Percentiles rank a stretch among this genome's conserved stretches.
Evolutionary conservation across 2,113 vertebrate genomes (phyloP).

Genomic region (cattle (Bos taurus)): DNA sequence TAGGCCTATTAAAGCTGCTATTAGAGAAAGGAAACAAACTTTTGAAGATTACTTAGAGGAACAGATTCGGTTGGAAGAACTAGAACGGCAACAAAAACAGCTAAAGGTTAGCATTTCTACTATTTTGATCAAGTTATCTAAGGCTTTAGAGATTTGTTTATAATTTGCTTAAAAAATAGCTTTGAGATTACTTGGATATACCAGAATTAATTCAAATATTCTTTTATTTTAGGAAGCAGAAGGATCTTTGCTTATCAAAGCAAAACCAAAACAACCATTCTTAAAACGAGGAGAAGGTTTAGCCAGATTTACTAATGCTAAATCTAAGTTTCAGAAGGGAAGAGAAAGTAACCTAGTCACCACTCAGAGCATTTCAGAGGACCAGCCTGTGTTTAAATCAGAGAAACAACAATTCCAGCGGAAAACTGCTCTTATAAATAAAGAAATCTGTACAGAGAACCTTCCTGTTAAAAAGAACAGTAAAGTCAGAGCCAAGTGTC

Average conservation of each 20-base stretch:
- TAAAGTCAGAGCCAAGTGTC: constrained; percentile 65
- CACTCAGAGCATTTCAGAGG: constrained; percentile 64
- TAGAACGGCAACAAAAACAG: constrained; percentile 81
- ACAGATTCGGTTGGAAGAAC: constrained; percentile 90
- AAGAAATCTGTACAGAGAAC: constrained; percentile 77
- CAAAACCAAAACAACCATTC: constrained; percentile 86
- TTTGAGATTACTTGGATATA: neutral
- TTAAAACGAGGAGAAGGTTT: constrained; percentile 92
- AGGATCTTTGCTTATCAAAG: constrained; percentile 64
- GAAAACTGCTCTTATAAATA: constrained; percentile 83
- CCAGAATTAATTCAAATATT: constrained; percentile 37
- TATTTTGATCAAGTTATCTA: neutral
- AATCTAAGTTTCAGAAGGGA: constrained; percentile 67
- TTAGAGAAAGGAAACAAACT: constrained; percentile 86
- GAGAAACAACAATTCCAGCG: constrained; percentile 81
- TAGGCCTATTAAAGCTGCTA: constrained; percentile 88
- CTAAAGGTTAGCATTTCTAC: constrained; percentile 80
- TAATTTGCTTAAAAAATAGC: constrained; percentile 10
- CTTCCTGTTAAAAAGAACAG: constrained; percentile 58
- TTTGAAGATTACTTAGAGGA: constrained; percentile 96
- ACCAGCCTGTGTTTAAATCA: constrained; percentile 64
- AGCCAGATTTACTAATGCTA: constrained; percentile 85
- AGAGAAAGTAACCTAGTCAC: constrained; percentile 66
- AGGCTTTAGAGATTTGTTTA: neutral
- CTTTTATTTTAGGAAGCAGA: constrained; percentile 73